phyloP scores from a whole-genome alignment of 92 coral and sea anemone genomes.

The Heliopora coerulea region DNA sequence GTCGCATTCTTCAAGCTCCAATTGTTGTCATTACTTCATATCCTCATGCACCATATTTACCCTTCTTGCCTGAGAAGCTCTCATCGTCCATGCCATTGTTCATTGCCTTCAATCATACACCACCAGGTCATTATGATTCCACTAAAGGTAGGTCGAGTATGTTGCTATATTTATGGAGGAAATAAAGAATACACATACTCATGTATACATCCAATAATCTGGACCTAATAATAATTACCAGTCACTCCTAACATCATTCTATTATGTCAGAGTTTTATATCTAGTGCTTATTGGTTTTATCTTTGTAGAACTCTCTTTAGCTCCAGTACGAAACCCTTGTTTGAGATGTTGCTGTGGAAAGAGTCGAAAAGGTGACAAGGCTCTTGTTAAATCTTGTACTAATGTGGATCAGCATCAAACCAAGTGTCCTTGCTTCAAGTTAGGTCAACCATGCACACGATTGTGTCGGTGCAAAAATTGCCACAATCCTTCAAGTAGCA shows the following conservation, averaged over 20 bases:
- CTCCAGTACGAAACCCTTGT: not conserved
- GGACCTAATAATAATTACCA: too few species aligned
- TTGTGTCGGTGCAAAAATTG: slow-evolving; percentile 35
- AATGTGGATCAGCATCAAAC: slow-evolving; percentile 5
- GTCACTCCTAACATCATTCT: not conserved
- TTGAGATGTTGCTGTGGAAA: slow-evolving; percentile 22
- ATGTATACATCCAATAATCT: too few species aligned
- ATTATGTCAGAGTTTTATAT: not conserved
- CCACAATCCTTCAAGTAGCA: slow-evolving; percentile 6
- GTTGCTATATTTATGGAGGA: too few species aligned
- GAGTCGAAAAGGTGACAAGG: slow-evolving; percentile 16
- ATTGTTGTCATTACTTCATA: slow-evolving; percentile 65
- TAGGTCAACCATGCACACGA: slow-evolving; percentile 24
- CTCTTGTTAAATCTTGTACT: slow-evolving; percentile 3
- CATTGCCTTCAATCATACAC: slow-evolving; percentile 67
- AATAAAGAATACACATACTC: too few species aligned
- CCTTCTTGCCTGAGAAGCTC: slow-evolving; percentile 65
- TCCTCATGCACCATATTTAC: slow-evolving; percentile 60
- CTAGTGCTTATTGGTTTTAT: not conserved
- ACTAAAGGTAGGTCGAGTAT: slow-evolving; percentile 55
- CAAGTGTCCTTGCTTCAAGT: slow-evolving; percentile 33
- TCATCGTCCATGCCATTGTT: slow-evolving; percentile 54
- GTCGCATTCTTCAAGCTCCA: slow-evolving; percentile 60
- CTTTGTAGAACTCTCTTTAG: slow-evolving; percentile 6
- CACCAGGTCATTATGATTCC: slow-evolving; percentile 78